phyloP scores from a whole-genome alignment of 2,888 invertebrate species.

The Trimorus sp. region DNA sequence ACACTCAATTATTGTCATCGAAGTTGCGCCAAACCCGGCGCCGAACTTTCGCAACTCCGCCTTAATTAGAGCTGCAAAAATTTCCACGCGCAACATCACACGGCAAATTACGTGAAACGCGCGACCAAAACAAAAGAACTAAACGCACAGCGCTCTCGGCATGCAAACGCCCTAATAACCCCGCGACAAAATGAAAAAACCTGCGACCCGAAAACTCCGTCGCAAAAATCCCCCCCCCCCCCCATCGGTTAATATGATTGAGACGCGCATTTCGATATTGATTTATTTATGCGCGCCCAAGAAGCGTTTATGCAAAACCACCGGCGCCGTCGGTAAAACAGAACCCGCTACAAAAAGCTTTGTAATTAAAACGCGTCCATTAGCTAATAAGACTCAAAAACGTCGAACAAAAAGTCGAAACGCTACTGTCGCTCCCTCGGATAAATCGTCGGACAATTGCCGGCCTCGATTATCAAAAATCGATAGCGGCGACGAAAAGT shows the following conservation, averaged over 20 bases:
- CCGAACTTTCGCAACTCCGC: no score
- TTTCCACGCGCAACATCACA: no score
- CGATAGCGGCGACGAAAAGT: constrained; percentile 48
- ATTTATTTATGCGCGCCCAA: constrained; percentile 48
- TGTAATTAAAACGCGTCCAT: constrained; percentile 8
- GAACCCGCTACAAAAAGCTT: neutral
- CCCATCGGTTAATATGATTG: constrained; percentile 40
- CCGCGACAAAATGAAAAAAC: no score
- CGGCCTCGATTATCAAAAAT: constrained; percentile 45
- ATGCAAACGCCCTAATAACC: no score
- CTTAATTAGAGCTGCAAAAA: no score
- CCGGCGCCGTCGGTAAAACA: constrained; percentile 41
- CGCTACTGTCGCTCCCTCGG: neutral
- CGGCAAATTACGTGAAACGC: no score
- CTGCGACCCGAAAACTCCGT: no score
- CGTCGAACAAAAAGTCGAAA: neutral
- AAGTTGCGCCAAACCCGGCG: no score
- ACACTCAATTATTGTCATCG: no score
- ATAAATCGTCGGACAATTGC: constrained; percentile 37
- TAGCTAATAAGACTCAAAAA: neutral
- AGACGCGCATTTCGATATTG: constrained; percentile 46
- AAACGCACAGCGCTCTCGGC: no score
- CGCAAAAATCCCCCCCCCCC: no score
- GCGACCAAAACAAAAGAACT: no score
- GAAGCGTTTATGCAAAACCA: constrained; percentile 34